Evolutionary conservation across 2,113 vertebrate genomes (phyloP), one percentile per base, ranked within the genome.

Genomic region (Aldabrachelys gigantea): DNA sequence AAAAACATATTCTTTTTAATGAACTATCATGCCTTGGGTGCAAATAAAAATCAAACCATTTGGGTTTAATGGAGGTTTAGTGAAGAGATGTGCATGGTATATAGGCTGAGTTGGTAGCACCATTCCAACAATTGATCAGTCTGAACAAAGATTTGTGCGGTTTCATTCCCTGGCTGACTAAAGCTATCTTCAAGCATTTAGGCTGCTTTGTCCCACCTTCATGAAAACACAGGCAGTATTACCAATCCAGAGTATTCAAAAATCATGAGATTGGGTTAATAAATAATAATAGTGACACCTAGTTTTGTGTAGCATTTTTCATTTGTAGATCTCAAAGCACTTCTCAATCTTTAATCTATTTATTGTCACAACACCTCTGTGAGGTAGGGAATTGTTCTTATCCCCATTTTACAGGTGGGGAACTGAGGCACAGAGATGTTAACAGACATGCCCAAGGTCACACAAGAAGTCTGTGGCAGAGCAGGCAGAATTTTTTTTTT

Each of bases 131-230:
- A 54, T 27, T 82, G 53, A 62, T 80, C 54, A 96, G 2, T 31
- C 35, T 14, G 56, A 92, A 50, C 16, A 92, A 53, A 92, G 8
- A 6, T 13, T 78, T 59, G 57, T 72, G n/a, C 27, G 79, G 85
- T 75, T 94, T 86, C 85, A 89, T 81, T 50, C 52, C 10, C 38
- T 84, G 82, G 80, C 82, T 92, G 8, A 65, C 85, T 89, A 76
- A 95, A 94, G 86, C 72, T 24, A 92, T 96, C 94, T 95, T 91
- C 83, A 49, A 8, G 65, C n/a, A 38, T 72, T 69, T 69, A n/a
- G 17, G 65, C 35, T n/a, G 65, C 65, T 69, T 69, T 38, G 65
- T 72, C 65, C 79, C 59, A 52, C 92, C 91, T 29, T 69, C 27
- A 21, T n/a, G 38, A 85, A 95, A 95, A 89, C n/a, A 62, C 50